phyloP scores from a whole-genome alignment of 2,113 vertebrate species.

The Lates calcarifer region DNA sequence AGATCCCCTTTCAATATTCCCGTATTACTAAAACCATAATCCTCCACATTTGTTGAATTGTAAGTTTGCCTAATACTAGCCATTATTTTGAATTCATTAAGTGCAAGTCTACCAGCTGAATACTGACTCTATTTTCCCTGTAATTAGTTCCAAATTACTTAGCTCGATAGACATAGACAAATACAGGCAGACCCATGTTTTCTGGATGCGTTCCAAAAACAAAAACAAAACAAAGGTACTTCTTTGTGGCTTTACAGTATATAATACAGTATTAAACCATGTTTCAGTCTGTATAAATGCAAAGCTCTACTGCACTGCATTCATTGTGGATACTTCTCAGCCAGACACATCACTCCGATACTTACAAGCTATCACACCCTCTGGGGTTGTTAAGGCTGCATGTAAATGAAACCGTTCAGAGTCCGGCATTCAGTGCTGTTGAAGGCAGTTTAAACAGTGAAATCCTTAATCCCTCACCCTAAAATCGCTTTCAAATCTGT shows the following conservation, averaged over 20 bases:
- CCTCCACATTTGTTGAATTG: neutral
- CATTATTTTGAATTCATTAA: constrained; percentile 3
- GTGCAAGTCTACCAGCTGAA: neutral
- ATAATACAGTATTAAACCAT: neutral
- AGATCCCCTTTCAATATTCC: neutral
- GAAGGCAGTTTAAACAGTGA: neutral
- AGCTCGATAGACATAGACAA: neutral
- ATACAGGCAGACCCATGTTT: neutral
- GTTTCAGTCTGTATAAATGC: neutral
- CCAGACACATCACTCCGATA: neutral
- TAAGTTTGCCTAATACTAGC: neutral
- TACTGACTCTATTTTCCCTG: neutral
- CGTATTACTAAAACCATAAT: neutral
- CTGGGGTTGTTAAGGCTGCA: neutral
- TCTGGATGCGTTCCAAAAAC: neutral
- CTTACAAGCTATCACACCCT: neutral
- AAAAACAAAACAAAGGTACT: neutral
- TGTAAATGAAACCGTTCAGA: neutral
- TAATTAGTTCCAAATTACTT: neutral
- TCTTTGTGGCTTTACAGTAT: neutral
- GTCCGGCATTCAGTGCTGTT: neutral
- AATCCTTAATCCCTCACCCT: neutral
- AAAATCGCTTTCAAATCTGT: constrained; percentile 12
- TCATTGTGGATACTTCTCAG: neutral
- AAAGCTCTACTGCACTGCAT: neutral